Base-by-base conservation (phyloP, 2,888 invertebrate species). In the Elegia similella region DNA sequence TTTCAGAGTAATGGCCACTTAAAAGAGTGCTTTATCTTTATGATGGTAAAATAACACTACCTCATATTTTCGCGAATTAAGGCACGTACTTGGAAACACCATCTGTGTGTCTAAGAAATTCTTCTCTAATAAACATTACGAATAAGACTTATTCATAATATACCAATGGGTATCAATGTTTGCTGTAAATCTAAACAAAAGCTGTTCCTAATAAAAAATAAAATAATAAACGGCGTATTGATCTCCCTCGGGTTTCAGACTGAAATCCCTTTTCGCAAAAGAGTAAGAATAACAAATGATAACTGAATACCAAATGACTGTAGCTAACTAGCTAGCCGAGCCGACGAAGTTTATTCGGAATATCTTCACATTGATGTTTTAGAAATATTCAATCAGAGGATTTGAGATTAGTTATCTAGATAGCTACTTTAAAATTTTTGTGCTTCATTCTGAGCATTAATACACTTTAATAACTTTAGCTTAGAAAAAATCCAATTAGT, bases 261-360 rank as follows among this genome's bases (percentile, higher is more conserved):
- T 8, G 47, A 30, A 47, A 30, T 13, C 30, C 47, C 47, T 52
- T 47, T 29, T 38, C 16, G n/a, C 30, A 30, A 1, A 47, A 29
- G 12, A 47, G 47, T 30, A 47, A 46, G 46, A 46, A 46, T 46
- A 46, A 46, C 46, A 29, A 46, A 47, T 47, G 47, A 47, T 30
- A 47, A 47, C 47, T 47, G 30, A 47, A 47, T 47, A 47, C 47
- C 47, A 47, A 47, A 47, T 47, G 30, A 30, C 47, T 29, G 47
- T 30, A 47, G 30, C 47, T 47, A 47, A 47, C 47, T 30, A 47
- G 7, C 29, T n/a, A 7, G 7, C n/a, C 47, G 47, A 47, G n/a
- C 47, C 47, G 13, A n/a, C 7, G 7, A 30, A 32, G 23, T 52
- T 44, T 42, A 42, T 50, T 44, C n/a, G 12, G 30, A 47, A 47